A percentile compares a stretch with the other conserved stretches of the same genome.
phyloP scores from a whole-genome alignment of 64 coral and sea anemone genomes.

The Stichodactyla mertensii region DNA sequence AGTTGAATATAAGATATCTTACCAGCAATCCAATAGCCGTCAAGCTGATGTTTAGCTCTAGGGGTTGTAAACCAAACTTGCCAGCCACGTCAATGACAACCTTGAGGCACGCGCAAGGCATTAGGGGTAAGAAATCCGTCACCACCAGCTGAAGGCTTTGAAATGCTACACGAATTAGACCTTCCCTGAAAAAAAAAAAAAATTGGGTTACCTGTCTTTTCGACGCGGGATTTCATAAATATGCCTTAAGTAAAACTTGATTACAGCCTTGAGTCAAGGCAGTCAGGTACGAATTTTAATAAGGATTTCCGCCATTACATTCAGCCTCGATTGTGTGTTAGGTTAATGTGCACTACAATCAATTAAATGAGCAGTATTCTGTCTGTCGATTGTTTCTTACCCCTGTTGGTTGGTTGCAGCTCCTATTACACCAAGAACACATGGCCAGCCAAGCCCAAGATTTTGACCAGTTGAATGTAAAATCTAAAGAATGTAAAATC shows the following conservation, averaged over 20 bases:
- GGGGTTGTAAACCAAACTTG: slow-evolving; percentile 95
- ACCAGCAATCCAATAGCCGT: slow-evolving; percentile 97
- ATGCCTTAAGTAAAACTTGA: too few relatives aligned
- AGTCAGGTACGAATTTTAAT: not conserved
- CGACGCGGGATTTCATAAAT: too few relatives aligned
- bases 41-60: slow-evolving; percentile 96
- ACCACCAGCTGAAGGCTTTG: slow-evolving; percentile 95
- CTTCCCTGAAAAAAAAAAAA: slow-evolving; percentile 38
- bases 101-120: slow-evolving; percentile 87
- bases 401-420: slow-evolving; percentile 93
- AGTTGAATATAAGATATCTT: not conserved
- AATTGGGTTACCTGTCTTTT: too few relatives aligned
- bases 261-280: not conserved
- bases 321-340: not conserved
- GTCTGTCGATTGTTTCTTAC: slow-evolving; percentile 15
- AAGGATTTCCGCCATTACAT: not conserved
- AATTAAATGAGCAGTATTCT: not conserved
- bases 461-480: slow-evolving; percentile 98
- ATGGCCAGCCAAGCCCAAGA: slow-evolving; percentile 80
- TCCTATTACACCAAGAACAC: slow-evolving; percentile 83
- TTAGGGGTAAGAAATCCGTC: slow-evolving; percentile 91
- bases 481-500: slow-evolving; percentile 55
- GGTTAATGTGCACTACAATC: too few relatives aligned
- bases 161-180: slow-evolving; percentile 89
- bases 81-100: slow-evolving; percentile 95